phyloP scores from a whole-genome alignment of 2,113 vertebrate genomes.

The Cyanocitta stelleri region DNA sequence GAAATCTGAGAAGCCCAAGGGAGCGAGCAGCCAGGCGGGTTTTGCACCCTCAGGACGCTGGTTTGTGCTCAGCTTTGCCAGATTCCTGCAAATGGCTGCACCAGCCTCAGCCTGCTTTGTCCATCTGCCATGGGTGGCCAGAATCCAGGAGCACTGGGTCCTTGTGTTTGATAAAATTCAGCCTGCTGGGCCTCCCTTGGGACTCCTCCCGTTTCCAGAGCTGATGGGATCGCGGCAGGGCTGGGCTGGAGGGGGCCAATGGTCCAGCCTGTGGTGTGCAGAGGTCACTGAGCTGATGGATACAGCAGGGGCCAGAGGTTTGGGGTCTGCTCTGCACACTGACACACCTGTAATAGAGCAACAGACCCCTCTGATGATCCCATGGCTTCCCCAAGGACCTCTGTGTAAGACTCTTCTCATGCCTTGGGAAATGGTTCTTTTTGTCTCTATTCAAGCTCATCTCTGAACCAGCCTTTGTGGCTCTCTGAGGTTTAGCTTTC shows the following conservation, averaged over 20 bases:
- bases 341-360: not conserved
- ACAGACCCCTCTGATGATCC: not conserved
- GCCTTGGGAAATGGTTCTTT: not conserved
- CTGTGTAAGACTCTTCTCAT: not conserved
- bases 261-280: fast-evolving
- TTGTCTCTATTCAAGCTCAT: not conserved
- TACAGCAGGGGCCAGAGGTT: not conserved
- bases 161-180: not conserved
- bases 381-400: not conserved
- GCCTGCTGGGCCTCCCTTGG: not conserved
- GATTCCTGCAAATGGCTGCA: not conserved
- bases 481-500: not conserved
- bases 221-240: not conserved
- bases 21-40: not conserved
- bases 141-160: not conserved
- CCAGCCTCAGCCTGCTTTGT: not conserved
- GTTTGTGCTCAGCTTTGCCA: not conserved
- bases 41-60: not conserved
- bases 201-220: fast-evolving
- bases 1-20: not conserved
- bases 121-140: not conserved
- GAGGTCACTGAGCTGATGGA: not conserved
- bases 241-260: not conserved
- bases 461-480: not conserved
- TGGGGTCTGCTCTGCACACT: not conserved